phyloP scores from a whole-genome alignment of 2,113 vertebrate species.

The Pandion haliaetus region DNA sequence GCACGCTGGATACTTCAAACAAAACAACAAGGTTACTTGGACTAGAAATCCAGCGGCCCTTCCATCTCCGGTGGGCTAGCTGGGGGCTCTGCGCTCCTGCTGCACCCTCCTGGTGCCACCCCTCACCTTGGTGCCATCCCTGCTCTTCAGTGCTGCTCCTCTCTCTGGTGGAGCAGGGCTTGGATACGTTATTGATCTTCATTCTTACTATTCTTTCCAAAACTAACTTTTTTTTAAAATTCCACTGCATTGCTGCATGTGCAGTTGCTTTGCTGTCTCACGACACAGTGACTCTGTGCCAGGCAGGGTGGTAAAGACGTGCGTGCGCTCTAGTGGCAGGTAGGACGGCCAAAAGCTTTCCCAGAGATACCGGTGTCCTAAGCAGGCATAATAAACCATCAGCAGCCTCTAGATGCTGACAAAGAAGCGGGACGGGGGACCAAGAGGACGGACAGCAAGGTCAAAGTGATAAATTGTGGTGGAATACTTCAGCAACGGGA shows the following conservation, averaged over 20 bases:
- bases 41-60: not conserved
- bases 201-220: not conserved
- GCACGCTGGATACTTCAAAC: not conserved
- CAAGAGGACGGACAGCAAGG: not conserved
- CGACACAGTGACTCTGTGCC: too few species aligned
- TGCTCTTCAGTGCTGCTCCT: fast-evolving
- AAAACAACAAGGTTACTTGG: not conserved
- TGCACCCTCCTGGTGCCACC: not conserved
- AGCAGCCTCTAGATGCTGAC: not conserved
- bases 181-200: not conserved
- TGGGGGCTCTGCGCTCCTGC: not conserved
- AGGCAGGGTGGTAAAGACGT: fast-evolving
- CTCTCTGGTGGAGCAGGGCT: not conserved
- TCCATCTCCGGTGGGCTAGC: not conserved
- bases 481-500: not conserved
- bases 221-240: not conserved
- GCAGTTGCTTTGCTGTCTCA: not conserved
- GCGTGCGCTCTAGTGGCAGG: too few species aligned
- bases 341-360: not conserved
- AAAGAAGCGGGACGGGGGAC: not conserved
- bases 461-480: not conserved
- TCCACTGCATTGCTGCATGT: not conserved
- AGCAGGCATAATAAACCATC: not conserved
- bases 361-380: not conserved
- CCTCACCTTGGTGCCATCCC: not conserved